phyloP scores from a whole-genome alignment of 2,888 invertebrate genomes.

The Gisinianus flammeolus region DNA sequence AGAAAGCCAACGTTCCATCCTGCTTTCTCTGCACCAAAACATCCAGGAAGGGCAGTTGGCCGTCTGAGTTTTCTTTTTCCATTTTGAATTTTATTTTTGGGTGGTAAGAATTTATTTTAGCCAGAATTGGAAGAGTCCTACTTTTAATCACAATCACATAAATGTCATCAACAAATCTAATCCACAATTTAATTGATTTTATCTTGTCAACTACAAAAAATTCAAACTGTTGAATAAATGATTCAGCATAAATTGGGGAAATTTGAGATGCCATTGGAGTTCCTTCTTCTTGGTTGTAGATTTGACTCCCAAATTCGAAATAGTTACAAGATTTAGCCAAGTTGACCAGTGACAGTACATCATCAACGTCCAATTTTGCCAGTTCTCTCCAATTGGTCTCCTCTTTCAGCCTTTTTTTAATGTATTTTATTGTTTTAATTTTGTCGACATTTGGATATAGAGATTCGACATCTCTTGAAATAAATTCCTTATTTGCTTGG shows the following conservation, averaged over 20 bases:
- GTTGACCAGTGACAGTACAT: neutral
- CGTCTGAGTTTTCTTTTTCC: neutral
- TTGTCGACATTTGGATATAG: neutral
- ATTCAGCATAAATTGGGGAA: neutral
- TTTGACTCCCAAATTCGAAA: neutral
- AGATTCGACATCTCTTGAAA: neutral
- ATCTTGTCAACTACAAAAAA: neutral
- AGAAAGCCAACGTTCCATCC: neutral
- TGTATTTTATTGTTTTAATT: neutral
- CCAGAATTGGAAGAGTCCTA: neutral
- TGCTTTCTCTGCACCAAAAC: neutral
- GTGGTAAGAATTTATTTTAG: neutral
- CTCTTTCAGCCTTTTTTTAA: neutral
- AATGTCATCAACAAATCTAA: neutral
- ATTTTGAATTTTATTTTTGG: constrained; percentile 12
- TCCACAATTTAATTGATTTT: neutral
- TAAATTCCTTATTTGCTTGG: neutral
- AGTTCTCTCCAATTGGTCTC: neutral
- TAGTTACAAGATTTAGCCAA: neutral
- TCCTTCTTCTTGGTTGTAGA: neutral
- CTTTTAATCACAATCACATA: neutral
- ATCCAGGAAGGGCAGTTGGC: neutral
- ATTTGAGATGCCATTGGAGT: constrained; percentile 1
- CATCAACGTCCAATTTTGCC: neutral
- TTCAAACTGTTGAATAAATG: neutral